Evolutionary conservation across 2,888 invertebrate genomes (phyloP).

Genomic region (Byasa hedistus): DNA sequence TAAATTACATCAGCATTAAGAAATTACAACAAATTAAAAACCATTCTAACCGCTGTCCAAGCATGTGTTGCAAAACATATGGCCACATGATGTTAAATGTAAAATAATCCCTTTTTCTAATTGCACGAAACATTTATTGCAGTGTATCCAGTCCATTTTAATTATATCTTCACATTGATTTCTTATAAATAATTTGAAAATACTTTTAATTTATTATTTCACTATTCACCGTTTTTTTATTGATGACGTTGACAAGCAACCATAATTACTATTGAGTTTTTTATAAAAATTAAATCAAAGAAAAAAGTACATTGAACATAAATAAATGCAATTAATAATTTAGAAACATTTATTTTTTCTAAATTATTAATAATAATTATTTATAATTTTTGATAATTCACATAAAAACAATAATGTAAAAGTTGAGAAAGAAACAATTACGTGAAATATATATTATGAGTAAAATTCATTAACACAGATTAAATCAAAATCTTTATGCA

Average conservation of each 20-base stretch:
- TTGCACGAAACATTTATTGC: conserved; percentile 73
- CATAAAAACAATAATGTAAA: too few relatives aligned
- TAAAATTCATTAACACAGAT: too few relatives aligned
- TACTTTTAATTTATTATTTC: background rate
- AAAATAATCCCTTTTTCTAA: conserved; percentile 67
- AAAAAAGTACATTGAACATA: too few relatives aligned
- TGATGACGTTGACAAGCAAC: background rate
- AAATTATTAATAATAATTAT: too few relatives aligned
- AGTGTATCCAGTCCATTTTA: conserved; percentile 77
- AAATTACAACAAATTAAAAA: conserved; percentile 16
- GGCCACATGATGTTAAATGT: conserved; percentile 76
- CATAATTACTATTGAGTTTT: too few relatives aligned
- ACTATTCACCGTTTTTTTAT: background rate
- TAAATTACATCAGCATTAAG: conserved; percentile 16
- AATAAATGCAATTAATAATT: too few relatives aligned
- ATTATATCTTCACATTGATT: conserved; percentile 11
- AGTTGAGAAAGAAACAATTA: too few relatives aligned
- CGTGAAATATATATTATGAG: too few relatives aligned
- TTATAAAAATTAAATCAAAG: too few relatives aligned
- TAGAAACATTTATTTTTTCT: too few relatives aligned
- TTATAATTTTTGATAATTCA: too few relatives aligned
- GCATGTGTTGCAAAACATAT: conserved; percentile 76
- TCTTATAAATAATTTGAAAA: background rate
- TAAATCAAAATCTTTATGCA: too few relatives aligned
- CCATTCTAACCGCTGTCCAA: conserved; percentile 61